Evolutionary conservation across 2,113 vertebrate species (phyloP).

Genomic region (Crotalus helleri): DNA sequence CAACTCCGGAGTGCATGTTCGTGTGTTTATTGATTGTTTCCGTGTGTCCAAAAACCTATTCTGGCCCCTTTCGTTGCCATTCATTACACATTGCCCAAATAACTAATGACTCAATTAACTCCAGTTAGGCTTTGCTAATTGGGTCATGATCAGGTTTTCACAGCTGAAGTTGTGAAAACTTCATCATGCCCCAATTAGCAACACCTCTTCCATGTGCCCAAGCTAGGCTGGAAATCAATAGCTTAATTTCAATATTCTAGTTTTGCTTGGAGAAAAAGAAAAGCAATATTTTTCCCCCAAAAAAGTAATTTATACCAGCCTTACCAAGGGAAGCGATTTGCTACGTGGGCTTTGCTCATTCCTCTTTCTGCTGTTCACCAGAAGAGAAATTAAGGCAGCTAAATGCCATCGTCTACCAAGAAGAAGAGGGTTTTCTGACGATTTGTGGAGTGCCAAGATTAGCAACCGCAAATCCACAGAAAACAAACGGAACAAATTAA

Average conservation of each 20-base stretch:
- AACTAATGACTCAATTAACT: slow-evolving; percentile 28
- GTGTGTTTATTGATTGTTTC: neutral
- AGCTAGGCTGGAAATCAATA: neutral
- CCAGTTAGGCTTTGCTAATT: slow-evolving; percentile 16
- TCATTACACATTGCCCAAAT: slow-evolving; percentile 14
- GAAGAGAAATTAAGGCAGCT: neutral
- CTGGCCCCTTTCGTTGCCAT: neutral
- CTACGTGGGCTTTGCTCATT: neutral
- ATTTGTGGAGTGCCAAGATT: neutral
- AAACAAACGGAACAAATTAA: neutral
- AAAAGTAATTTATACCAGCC: neutral
- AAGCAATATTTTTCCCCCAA: neutral
- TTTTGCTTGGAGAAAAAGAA: neutral
- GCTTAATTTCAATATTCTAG: neutral
- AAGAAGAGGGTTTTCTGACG: no score
- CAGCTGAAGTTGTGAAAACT: slow-evolving; percentile 20
- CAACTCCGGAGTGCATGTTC: neutral
- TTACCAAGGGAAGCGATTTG: neutral
- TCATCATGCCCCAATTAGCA: neutral
- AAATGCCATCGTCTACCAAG: neutral
- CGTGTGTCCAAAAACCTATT: neutral
- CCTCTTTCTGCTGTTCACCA: neutral
- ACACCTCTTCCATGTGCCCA: neutral
- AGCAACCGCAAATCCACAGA: neutral
- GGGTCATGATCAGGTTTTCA: slow-evolving; percentile 1